Evolutionary conservation across 2,888 invertebrate species (phyloP).

Genomic region (Mythimna loreyi): DNA sequence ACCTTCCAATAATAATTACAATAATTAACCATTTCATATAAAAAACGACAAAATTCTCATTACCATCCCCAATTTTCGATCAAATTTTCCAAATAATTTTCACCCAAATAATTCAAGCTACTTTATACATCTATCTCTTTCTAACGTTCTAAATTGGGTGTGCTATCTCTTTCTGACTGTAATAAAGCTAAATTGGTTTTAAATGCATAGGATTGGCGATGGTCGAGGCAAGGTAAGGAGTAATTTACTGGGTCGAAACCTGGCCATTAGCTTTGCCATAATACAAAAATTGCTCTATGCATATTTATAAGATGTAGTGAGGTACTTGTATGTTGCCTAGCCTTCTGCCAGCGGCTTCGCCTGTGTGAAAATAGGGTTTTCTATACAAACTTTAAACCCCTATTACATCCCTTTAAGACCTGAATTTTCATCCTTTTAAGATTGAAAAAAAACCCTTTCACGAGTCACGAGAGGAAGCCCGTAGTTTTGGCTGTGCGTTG

Average conservation of each 20-base stretch:
- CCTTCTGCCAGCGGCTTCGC: no score
- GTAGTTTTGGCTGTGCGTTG: no score
- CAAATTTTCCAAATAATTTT: slow-evolving; percentile 54
- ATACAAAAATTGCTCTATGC: slow-evolving; percentile 82
- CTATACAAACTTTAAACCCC: no score
- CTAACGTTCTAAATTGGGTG: slow-evolving; percentile 63
- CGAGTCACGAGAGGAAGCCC: no score
- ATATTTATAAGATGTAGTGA: slow-evolving; percentile 78
- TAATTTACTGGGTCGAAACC: slow-evolving; percentile 80
- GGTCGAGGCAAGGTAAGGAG: slow-evolving; percentile 78
- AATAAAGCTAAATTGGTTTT: slow-evolving; percentile 90
- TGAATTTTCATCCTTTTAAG: no score
- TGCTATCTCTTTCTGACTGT: slow-evolving; percentile 77
- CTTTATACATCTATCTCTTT: slow-evolving; percentile 69
- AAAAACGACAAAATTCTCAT: slow-evolving; percentile 20
- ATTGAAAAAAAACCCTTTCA: no score
- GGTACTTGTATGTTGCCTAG: slow-evolving; percentile 69
- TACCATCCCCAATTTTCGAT: slow-evolving; percentile 33
- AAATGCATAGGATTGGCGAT: slow-evolving; percentile 90
- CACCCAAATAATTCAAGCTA: slow-evolving; percentile 48
- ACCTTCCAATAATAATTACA: slow-evolving; percentile 30
- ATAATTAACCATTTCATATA: slow-evolving; percentile 18
- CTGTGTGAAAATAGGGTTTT: no score
- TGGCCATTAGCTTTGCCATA: slow-evolving; percentile 73
- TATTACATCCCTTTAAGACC: no score